Conservation (phyloP, 2,113 vertebrate genomes). For the Redunca redunca region DNA sequence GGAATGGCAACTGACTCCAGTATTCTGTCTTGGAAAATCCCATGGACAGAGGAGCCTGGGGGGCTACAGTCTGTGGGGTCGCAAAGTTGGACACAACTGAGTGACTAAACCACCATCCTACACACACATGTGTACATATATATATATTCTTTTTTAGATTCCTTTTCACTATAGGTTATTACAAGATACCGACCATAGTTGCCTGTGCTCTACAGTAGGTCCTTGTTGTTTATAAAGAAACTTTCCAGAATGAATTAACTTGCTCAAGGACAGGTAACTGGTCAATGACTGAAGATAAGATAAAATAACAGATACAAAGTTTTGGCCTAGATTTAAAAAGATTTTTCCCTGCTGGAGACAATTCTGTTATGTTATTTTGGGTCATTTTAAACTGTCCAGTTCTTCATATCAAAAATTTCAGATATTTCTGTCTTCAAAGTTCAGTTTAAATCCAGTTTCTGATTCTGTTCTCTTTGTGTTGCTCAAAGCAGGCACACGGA, state of each 20-base stretch:
- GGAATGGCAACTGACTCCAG: not conserved
- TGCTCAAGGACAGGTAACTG: not conserved
- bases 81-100: not conserved
- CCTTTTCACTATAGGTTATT: not conserved
- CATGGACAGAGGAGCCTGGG: not conserved
- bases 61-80: not conserved
- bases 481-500: conserved; percentile 34
- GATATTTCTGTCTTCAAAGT: conserved; percentile 45
- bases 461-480: conserved; percentile 33
- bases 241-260: conserved; percentile 13
- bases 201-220: not conserved
- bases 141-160: not conserved
- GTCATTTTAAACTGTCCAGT: conserved; percentile 35
- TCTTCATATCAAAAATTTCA: conserved; percentile 46
- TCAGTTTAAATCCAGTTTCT: conserved; percentile 42
- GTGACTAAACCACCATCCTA: not conserved
- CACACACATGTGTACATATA: rapidly evolving
- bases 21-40: not conserved
- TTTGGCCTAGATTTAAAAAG: conserved; percentile 38
- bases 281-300: not conserved
- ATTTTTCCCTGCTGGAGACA: conserved; percentile 7
- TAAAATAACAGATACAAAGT: conserved; percentile 29
- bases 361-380: conserved; percentile 25
- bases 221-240: not conserved
- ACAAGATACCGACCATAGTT: not conserved